A percentile compares a stretch with the other conserved stretches of the same genome.
Evolutionary conservation across 2,113 vertebrate species (phyloP).

Genomic region (Nymphicus hollandicus): DNA sequence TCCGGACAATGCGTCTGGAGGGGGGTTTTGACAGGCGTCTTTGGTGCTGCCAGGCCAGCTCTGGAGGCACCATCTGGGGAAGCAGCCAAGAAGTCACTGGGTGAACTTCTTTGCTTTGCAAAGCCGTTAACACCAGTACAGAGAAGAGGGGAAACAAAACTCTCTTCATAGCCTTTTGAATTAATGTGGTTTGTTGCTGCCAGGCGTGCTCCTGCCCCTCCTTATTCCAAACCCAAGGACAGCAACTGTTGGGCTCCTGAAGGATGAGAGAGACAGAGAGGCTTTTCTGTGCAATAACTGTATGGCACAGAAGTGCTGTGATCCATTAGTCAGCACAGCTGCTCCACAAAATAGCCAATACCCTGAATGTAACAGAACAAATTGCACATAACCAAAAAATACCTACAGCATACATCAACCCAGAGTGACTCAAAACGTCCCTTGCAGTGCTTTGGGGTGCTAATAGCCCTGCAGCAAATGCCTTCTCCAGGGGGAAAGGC

Average conservation of each 20-base stretch:
- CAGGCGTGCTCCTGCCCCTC: slow-evolving; percentile 4
- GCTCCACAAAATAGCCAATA: slow-evolving; percentile 54
- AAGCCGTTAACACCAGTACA: slow-evolving; percentile 13
- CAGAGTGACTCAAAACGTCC: slow-evolving; percentile 54
- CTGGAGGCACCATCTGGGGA: slow-evolving; percentile 39
- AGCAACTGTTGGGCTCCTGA: slow-evolving; percentile 54
- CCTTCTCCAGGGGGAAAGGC: neutral
- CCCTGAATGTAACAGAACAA: slow-evolving; percentile 54
- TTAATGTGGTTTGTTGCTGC: slow-evolving; percentile 46
- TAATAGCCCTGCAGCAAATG: slow-evolving; percentile 47
- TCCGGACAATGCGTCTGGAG: neutral
- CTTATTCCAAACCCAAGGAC: slow-evolving; percentile 58
- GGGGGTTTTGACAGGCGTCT: neutral
- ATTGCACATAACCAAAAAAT: slow-evolving; percentile 69
- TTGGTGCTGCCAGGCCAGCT: slow-evolving; percentile 27
- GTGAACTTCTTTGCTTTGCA: slow-evolving; percentile 48
- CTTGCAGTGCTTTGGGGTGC: slow-evolving; percentile 2
- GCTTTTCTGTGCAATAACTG: slow-evolving; percentile 55
- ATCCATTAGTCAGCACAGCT: slow-evolving; percentile 65
- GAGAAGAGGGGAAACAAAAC: slow-evolving; percentile 46
- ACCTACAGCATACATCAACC: slow-evolving; percentile 60
- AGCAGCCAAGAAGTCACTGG: slow-evolving; percentile 44
- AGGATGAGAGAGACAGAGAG: slow-evolving; percentile 55
- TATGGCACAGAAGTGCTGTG: slow-evolving; percentile 46
- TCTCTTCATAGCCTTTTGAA: slow-evolving; percentile 55